Evolutionary conservation across 2,797 vertebrate species (phyloP), one percentile per base, ranked within the genome.

Genomic region (Centropyge bicolor): DNA sequence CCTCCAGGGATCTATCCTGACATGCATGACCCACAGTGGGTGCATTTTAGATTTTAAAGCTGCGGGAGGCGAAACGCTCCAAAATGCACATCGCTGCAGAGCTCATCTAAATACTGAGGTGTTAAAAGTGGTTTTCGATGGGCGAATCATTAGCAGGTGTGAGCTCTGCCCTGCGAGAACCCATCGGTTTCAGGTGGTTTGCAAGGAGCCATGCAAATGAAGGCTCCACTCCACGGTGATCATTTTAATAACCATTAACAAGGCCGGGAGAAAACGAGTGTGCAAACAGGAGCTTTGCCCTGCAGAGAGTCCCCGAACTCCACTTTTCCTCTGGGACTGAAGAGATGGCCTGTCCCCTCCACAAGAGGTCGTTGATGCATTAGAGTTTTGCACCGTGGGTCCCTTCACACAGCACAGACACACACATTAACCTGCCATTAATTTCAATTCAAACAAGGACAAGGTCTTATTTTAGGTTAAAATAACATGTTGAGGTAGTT

Each of bases 321-420:
- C 69, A 71, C 61, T 83, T 82, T 65, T 19, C 54, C 72, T 57
- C 56, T 4, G 81, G 55, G 77, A 72, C 14, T 8, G 3, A 1
- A 27, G 81, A 85, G 65, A 78, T 85, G 19, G 69, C 73, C 86
- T 2, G 57, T 79, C 88, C 72, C 87, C 76, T 91, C 93, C 95
- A 95, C 95, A 91, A 95, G 95, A 94, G 94, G 95, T 95, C 94
- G 94, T 92, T 91, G 85, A 93, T 92, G 91, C 89, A 94, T 92
- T 92, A 94, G 55, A 89, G 67, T 91, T 93, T 86, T 65, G 24
- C 59, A 17, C 19, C 41, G 64, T 22, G 78, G 61, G 40, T 3
- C 36, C 65, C 19, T 45, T 8, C 27, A 61, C 75, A 3, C 63
- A 7, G 67, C 81, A 67, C 19, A 62, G 14, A 66, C 24, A 6